phyloP scores from a whole-genome alignment of 2,888 invertebrate species.

The Trilocha varians region DNA sequence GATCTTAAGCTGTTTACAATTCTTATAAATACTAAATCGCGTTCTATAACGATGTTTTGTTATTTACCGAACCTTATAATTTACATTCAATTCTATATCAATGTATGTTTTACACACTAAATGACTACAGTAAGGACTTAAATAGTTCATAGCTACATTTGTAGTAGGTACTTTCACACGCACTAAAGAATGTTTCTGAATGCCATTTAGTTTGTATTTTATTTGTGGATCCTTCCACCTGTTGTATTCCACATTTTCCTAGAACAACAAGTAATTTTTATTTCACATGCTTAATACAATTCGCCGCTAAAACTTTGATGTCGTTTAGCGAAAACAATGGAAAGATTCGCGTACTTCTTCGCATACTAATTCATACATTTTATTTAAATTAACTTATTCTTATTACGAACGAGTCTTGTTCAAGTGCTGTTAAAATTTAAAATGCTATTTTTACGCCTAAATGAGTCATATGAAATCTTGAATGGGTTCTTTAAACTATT shows the following conservation, averaged over 20 bases:
- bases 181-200: constrained; percentile 3
- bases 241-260: constrained; percentile 39
- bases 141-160: not conserved
- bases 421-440: constrained; percentile 60
- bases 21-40: too few species aligned
- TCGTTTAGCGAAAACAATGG: constrained; percentile 73
- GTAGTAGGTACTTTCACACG: not conserved
- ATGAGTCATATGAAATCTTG: constrained; percentile 58
- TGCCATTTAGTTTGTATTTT: constrained; percentile 6
- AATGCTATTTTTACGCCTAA: constrained; percentile 63
- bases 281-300: constrained; percentile 60
- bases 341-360: constrained; percentile 46
- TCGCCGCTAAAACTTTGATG: constrained; percentile 67
- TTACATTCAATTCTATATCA: not conserved
- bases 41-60: not conserved
- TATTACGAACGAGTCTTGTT: constrained; percentile 56
- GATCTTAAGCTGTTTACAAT: too few species aligned
- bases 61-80: constrained; percentile 3
- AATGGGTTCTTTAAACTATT: constrained; percentile 48
- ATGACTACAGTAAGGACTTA: too few species aligned
- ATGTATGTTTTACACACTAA: not conserved
- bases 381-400: constrained; percentile 69
- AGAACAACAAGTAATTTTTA: constrained; percentile 49
- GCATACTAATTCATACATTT: constrained; percentile 61
- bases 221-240: constrained; percentile 24